A percentile compares a stretch with the other conserved stretches of the same genome.
These are phyloP conservation scores for Cephalopterus ornatus DNA, from an alignment of 2,113 vertebrate species.

Conservation along the genomic window DNA sequence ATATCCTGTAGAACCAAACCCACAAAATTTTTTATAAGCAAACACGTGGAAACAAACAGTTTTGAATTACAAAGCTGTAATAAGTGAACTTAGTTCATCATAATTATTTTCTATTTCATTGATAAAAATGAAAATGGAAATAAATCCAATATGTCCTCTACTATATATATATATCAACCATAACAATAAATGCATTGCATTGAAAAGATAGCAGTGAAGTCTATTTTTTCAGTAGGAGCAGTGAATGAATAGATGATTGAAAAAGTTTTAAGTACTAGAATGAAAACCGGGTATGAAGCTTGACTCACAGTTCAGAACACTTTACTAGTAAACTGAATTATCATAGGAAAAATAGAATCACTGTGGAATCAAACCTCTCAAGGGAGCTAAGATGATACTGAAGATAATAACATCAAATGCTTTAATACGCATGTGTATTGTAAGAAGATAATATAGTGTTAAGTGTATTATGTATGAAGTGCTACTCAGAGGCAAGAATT, in stretches of 20 bases:
- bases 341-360: background rate
- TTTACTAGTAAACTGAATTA: slow-evolving; percentile 3
- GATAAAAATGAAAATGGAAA: background rate
- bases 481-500: background rate
- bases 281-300: background rate
- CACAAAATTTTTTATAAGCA: background rate
- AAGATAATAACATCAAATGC: background rate
- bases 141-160: background rate
- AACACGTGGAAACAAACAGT: background rate
- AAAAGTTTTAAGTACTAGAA: background rate
- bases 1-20: background rate
- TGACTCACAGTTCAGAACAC: background rate
- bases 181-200: background rate
- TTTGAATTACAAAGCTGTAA: background rate
- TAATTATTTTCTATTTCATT: background rate
- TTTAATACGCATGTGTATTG: background rate
- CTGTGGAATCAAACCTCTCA: background rate
- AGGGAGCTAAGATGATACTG: background rate
- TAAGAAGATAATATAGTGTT: background rate
- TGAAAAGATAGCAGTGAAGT: background rate
- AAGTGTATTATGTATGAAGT: background rate
- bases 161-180: background rate
- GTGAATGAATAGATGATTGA: background rate
- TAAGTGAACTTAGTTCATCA: background rate
- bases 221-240: background rate